Percentiles rank a stretch among this genome's conserved stretches.
These are phyloP conservation scores for Microplitis demolitor DNA, from an alignment of 1,140 invertebrate species.

Conservation along the genomic window DNA sequence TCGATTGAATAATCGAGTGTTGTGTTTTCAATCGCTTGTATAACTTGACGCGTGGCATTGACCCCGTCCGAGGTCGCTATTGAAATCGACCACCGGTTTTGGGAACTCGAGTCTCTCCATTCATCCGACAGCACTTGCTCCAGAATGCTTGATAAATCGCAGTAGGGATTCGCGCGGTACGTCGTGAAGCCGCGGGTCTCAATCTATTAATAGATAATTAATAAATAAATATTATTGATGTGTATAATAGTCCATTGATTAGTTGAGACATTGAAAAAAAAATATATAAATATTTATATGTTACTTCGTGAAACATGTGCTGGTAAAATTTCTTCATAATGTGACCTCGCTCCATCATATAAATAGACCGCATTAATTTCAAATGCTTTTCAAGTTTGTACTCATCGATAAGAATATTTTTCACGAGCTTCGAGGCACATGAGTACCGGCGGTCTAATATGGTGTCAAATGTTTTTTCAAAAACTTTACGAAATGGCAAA, in stretches of 20 bases:
- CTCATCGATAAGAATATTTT: conserved; percentile 60
- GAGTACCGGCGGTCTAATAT: conserved; percentile 59
- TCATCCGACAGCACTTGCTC: conserved; percentile 63
- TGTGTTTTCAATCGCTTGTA: conserved; percentile 63
- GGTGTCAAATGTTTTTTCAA: conserved; percentile 52
- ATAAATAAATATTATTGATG: not conserved
- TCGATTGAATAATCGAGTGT: conserved; percentile 60
- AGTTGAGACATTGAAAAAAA: no score
- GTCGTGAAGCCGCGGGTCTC: conserved; percentile 50
- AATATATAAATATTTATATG: not conserved
- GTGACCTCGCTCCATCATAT: conserved; percentile 68
- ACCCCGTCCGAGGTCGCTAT: conserved; percentile 29
- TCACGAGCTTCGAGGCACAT: conserved; percentile 61
- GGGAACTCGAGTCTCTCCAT: conserved; percentile 57
- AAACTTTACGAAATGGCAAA: conserved; percentile 53
- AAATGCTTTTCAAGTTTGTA: conserved; percentile 62
- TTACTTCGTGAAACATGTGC: conserved; percentile 64
- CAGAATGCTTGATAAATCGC: conserved; percentile 57
- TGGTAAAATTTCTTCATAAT: conserved; percentile 68
- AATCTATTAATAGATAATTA: conserved; percentile 48
- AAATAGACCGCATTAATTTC: conserved; percentile 62
- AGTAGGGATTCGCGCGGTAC: conserved; percentile 53
- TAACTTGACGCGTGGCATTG: conserved; percentile 44
- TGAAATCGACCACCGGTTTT: conserved; percentile 49
- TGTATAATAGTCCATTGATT: no score